phyloP scores from a whole-genome alignment of 1,140 invertebrate species.

The Drosophila eugracilis region DNA sequence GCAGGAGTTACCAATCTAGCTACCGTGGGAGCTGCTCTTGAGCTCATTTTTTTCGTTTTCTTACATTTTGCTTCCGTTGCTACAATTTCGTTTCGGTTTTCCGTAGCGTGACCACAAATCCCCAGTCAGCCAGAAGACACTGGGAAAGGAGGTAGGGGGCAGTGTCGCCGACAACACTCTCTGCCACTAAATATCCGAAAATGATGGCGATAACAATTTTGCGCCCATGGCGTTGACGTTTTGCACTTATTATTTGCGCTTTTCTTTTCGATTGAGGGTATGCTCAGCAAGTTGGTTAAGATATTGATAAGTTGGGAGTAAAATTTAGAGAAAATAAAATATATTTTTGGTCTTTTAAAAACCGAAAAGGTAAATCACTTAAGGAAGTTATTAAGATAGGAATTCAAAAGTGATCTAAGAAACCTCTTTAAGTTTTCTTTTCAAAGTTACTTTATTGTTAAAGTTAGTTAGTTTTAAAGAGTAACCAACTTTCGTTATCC shows the following conservation, averaged over 20 bases:
- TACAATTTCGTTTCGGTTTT: conserved; percentile 70
- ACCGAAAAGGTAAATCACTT: no score
- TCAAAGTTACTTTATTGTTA: no score
- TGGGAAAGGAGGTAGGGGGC: not conserved
- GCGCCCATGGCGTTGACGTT: conserved; percentile 79
- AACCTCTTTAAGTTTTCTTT: no score
- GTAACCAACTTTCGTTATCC: conserved; percentile 2
- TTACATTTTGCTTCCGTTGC: conserved; percentile 65
- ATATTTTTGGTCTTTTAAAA: no score
- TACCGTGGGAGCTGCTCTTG: conserved; percentile 74
- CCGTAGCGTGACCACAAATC: conserved; percentile 75
- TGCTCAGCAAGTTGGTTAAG: not conserved
- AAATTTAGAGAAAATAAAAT: not conserved
- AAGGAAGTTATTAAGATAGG: no score
- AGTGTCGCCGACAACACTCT: conserved; percentile 54
- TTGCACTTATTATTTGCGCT: conserved; percentile 70
- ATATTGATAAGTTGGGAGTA: not conserved
- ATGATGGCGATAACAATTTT: conserved; percentile 80
- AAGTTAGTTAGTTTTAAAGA: not conserved
- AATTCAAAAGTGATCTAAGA: no score
- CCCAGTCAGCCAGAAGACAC: conserved; percentile 34
- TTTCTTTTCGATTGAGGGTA: conserved; percentile 3
- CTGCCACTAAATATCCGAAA: conserved; percentile 60
- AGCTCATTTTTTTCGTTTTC: conserved; percentile 28
- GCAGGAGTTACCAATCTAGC: conserved; percentile 60